phyloP scores from a whole-genome alignment of 2,888 invertebrate species.

The Synergus laeviventris region DNA sequence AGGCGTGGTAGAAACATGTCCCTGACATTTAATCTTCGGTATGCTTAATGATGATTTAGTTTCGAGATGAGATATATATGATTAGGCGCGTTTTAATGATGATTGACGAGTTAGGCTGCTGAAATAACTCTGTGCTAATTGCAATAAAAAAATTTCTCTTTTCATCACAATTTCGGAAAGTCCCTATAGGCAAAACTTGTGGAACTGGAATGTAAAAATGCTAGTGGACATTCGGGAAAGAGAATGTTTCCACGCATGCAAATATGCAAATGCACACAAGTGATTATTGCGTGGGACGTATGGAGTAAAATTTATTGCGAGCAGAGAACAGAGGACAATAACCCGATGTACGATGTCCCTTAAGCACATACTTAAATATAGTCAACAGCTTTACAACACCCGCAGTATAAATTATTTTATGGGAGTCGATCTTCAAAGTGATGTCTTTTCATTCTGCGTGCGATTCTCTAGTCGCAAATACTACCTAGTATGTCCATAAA shows the following conservation, averaged over 20 bases:
- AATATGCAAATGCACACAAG: slow-evolving; percentile 13
- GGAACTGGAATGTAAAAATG: slow-evolving; percentile 7
- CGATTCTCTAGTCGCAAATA: neutral
- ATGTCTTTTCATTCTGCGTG: slow-evolving; percentile 13
- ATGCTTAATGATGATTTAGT: neutral
- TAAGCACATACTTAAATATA: slow-evolving; percentile 66
- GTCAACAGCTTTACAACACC: slow-evolving; percentile 47
- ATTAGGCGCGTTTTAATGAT: no score
- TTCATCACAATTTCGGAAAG: no score
- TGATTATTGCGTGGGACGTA: slow-evolving; percentile 30
- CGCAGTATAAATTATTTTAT: slow-evolving; percentile 26
- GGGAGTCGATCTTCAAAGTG: slow-evolving; percentile 7
- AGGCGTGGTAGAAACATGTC: neutral
- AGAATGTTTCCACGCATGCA: slow-evolving; percentile 29
- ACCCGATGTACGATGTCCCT: slow-evolving; percentile 61
- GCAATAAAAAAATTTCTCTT: no score
- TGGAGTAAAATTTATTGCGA: slow-evolving; percentile 33
- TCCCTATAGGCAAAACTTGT: neutral
- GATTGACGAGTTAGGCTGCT: neutral
- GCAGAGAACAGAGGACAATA: slow-evolving; percentile 61
- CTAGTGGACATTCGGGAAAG: slow-evolving; percentile 14
- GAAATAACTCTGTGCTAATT: neutral
- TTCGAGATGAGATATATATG: no score
- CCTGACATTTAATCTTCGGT: neutral
- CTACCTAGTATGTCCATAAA: neutral